phyloP scores from a whole-genome alignment of 2,797 vertebrate genomes.

The Clarias pachynema region DNA sequence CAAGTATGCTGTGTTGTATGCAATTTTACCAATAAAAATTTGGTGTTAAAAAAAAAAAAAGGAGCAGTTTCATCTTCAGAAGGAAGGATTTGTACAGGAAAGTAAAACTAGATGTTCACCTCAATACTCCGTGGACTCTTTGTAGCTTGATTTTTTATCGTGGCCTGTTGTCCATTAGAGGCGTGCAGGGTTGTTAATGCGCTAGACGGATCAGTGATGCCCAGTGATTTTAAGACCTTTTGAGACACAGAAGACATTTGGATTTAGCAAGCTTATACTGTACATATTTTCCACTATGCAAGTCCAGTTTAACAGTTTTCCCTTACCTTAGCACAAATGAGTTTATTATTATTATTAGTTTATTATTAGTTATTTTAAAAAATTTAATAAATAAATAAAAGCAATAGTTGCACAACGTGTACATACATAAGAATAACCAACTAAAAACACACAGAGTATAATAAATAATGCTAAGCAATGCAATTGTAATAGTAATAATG shows the following conservation, averaged over 20 bases:
- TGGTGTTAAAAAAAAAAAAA: neutral
- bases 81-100: neutral
- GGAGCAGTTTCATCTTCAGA: neutral
- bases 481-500: neutral
- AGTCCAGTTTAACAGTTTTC: neutral
- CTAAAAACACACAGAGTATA: neutral
- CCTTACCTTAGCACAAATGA: neutral
- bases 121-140: constrained; percentile 48
- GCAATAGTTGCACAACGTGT: neutral
- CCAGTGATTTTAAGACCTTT: constrained; percentile 88
- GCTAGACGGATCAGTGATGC: constrained; percentile 81
- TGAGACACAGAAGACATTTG: constrained; percentile 1
- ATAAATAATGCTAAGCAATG: neutral
- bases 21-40: neutral
- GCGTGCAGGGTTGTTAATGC: constrained; percentile 61
- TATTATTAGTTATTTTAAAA: no score
- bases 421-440: neutral
- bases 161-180: constrained; percentile 51
- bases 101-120: constrained; percentile 33
- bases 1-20: neutral
- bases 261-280: neutral
- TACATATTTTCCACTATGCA: neutral
- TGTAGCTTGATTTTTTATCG: constrained; percentile 43
- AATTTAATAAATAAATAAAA: no score
- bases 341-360: no score